phyloP scores from a whole-genome alignment of 2,113 vertebrate species.

The Hippotragus niger region DNA sequence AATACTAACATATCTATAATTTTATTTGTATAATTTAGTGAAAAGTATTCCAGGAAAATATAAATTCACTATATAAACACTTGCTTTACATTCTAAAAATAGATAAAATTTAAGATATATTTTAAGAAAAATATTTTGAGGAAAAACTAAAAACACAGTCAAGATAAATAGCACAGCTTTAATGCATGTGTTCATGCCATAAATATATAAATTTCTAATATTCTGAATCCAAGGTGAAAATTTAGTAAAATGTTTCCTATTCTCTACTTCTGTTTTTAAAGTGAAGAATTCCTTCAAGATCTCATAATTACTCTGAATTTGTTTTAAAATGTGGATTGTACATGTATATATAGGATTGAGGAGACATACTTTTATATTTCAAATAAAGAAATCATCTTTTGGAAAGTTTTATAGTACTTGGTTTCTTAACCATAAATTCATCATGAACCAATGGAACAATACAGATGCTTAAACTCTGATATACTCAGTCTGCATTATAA shows the following conservation, averaged over 20 bases:
- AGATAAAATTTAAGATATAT: background rate
- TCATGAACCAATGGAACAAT: background rate
- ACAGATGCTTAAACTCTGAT: background rate
- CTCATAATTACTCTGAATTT: background rate
- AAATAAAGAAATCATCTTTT: background rate
- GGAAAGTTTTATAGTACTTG: background rate
- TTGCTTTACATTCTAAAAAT: background rate
- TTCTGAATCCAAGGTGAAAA: background rate
- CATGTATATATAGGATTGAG: background rate
- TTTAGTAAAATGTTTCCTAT: background rate
- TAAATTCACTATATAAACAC: background rate
- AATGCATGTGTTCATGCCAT: background rate
- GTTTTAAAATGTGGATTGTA: background rate
- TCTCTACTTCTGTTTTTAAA: background rate
- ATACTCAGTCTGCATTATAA: background rate
- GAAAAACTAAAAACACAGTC: background rate
- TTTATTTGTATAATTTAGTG: background rate
- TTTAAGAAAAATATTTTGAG: background rate
- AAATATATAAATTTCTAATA: background rate
- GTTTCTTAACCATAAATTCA: background rate
- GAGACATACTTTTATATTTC: background rate
- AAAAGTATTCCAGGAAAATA: background rate
- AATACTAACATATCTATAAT: background rate
- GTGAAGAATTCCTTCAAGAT: background rate
- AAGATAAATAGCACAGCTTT: background rate